Percentiles rank a stretch among this genome's conserved stretches.
Conservation (phyloP, 2,113 vertebrate species). For the Cyphomyrus discorhynchus region DNA sequence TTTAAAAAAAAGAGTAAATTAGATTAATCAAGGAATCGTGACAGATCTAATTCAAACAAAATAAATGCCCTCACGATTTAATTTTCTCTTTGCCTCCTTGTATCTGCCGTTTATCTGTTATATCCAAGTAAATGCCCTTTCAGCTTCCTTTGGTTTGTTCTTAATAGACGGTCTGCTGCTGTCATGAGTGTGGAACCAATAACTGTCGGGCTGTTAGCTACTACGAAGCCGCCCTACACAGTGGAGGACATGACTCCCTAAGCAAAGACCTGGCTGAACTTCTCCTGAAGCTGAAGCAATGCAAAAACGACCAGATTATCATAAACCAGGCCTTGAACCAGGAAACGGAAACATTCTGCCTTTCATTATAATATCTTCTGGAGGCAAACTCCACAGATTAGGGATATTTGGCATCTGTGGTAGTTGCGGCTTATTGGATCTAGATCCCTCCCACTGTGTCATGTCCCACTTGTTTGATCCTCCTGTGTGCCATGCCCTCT, state of each 20-base stretch:
- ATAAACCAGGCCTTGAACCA: constrained; percentile 53
- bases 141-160: no score
- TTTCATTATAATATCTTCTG: not conserved
- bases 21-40: no score
- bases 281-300: constrained; percentile 57
- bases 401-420: not conserved
- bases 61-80: no score
- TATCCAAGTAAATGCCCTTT: no score
- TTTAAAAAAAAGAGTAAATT: no score
- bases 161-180: no score
- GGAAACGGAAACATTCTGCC: constrained; percentile 41
- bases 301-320: constrained; percentile 55
- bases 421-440: not conserved
- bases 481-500: no score
- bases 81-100: no score
- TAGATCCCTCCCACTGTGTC: not conserved
- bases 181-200: no score
- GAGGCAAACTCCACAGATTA: not conserved
- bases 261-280: constrained; percentile 56
- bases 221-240: constrained; percentile 58
- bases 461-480: no score
- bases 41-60: no score
- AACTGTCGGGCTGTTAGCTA: constrained; percentile 58
- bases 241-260: constrained; percentile 54
- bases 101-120: no score